These are phyloP conservation scores for Neoniphon sammara DNA, from an alignment of 2,797 vertebrate species.

Conservation along the genomic window DNA sequence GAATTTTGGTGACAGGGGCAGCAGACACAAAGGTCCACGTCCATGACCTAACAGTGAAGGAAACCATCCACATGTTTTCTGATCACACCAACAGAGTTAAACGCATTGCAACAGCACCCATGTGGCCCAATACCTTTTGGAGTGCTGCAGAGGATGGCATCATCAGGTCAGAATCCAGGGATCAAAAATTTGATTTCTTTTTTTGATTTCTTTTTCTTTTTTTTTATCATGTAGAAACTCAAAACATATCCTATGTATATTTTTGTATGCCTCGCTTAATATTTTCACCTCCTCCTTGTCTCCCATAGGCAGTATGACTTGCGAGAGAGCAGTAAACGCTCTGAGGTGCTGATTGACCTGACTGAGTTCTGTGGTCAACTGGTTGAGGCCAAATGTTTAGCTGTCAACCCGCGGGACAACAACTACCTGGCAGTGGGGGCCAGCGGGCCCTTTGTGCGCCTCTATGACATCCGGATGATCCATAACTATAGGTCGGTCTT, in stretches of 20 bases:
- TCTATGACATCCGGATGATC: slow-evolving; percentile 99
- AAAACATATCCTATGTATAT: not conserved
- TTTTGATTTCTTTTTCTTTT: rapidly evolving
- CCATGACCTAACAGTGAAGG: slow-evolving; percentile 94
- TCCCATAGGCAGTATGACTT: slow-evolving; percentile 93
- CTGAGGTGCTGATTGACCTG: slow-evolving; percentile 95
- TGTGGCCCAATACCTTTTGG: slow-evolving; percentile 99
- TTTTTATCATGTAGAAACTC: not conserved
- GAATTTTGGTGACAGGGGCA: slow-evolving; percentile 95
- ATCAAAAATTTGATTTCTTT: not conserved
- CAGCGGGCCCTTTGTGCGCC: slow-evolving; percentile 95
- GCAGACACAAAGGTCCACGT: slow-evolving; percentile 99
- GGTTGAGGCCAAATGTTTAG: slow-evolving; percentile 97
- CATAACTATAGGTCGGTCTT: slow-evolving; percentile 92
- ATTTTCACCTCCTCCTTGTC: not conserved
- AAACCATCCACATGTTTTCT: slow-evolving; percentile 99
- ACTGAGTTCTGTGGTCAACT: slow-evolving; percentile 97
- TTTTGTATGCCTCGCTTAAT: not conserved
- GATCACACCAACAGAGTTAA: slow-evolving; percentile 99
- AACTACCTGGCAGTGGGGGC: slow-evolving; percentile 97
- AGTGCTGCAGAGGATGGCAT: slow-evolving; percentile 97
- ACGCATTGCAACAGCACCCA: slow-evolving; percentile 95
- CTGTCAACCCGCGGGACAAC: slow-evolving; percentile 96
- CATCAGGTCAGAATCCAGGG: slow-evolving; percentile 85
- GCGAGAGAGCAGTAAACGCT: slow-evolving; percentile 95